Conservation (phyloP, 2,888 invertebrate genomes). For the Campoplex capitator region DNA sequence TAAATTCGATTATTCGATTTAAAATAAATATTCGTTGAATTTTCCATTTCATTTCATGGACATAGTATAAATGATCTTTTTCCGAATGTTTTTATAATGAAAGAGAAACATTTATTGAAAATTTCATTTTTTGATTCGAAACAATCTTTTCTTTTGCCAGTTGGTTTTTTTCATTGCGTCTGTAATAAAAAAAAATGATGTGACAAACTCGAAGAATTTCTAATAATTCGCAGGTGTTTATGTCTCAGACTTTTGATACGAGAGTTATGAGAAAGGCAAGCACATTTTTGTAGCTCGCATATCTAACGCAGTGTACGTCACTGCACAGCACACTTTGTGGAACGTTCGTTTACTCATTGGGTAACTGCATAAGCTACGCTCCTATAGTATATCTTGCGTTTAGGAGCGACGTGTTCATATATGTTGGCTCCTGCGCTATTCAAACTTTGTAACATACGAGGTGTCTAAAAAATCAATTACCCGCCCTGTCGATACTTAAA, state of each 20-base stretch:
- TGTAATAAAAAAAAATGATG: background rate
- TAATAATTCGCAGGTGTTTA: constrained; percentile 2
- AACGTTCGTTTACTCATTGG: constrained; percentile 59
- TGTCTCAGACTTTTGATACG: background rate
- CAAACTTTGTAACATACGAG: constrained; percentile 23
- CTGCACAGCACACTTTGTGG: constrained; percentile 37
- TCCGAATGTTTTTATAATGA: too few species aligned
- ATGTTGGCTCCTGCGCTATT: background rate
- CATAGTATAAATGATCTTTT: too few species aligned
- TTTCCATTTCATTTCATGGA: background rate
- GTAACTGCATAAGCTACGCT: constrained; percentile 52
- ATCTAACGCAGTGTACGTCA: constrained; percentile 44
- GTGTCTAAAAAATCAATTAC: background rate
- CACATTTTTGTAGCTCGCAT: constrained; percentile 50
- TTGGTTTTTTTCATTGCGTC: background rate
- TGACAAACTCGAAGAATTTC: background rate
- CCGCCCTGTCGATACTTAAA: background rate
- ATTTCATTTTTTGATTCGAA: too few species aligned
- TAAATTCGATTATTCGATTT: too few species aligned
- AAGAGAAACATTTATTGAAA: too few species aligned
- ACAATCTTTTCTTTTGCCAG: background rate
- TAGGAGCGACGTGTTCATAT: constrained; percentile 25
- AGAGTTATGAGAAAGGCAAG: constrained; percentile 25
- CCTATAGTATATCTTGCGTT: constrained; percentile 62
- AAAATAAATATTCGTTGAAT: background rate